Percentiles rank a stretch among this genome's conserved stretches.
These are phyloP conservation scores for Eristalis tenax DNA, from an alignment of 2,888 invertebrate genomes.

Conservation along the genomic window DNA sequence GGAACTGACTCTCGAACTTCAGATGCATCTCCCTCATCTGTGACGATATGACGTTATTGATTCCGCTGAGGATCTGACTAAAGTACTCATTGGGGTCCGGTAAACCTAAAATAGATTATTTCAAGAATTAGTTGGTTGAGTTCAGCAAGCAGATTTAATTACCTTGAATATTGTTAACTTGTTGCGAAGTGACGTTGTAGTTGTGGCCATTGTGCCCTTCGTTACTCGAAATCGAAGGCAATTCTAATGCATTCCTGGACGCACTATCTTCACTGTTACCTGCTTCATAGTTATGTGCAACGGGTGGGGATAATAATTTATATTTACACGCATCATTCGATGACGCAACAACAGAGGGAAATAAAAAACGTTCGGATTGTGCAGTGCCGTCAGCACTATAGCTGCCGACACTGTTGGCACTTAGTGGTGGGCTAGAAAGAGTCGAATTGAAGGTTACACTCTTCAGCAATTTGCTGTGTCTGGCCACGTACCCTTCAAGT, in stretches of 20 bases:
- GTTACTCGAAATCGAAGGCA: constrained; percentile 38
- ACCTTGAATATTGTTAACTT: constrained; percentile 65
- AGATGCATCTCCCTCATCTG: constrained; percentile 87
- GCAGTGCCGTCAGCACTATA: constrained; percentile 67
- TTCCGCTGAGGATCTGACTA: constrained; percentile 89
- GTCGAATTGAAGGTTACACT: constrained; percentile 95
- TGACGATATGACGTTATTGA: constrained; percentile 90
- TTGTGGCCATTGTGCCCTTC: constrained; percentile 49
- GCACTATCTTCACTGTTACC: constrained; percentile 37
- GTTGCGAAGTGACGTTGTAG: constrained; percentile 21
- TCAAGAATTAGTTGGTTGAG: no score
- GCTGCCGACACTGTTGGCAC: constrained; percentile 77
- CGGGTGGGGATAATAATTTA: constrained; percentile 63
- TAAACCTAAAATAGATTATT: constrained; percentile 82
- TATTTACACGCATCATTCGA: constrained; percentile 65
- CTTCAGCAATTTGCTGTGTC: constrained; percentile 93
- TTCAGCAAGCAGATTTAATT: background rate
- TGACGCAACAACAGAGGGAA: constrained; percentile 64
- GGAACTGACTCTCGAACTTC: constrained; percentile 88
- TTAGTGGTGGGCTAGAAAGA: constrained; percentile 89
- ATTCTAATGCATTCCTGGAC: constrained; percentile 33
- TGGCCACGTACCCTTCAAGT: constrained; percentile 92
- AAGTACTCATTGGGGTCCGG: constrained; percentile 91
- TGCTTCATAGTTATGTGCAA: constrained; percentile 43
- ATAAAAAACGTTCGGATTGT: constrained; percentile 68